Conservation (phyloP, 2,113 vertebrate species). For the Fulica atra region DNA sequence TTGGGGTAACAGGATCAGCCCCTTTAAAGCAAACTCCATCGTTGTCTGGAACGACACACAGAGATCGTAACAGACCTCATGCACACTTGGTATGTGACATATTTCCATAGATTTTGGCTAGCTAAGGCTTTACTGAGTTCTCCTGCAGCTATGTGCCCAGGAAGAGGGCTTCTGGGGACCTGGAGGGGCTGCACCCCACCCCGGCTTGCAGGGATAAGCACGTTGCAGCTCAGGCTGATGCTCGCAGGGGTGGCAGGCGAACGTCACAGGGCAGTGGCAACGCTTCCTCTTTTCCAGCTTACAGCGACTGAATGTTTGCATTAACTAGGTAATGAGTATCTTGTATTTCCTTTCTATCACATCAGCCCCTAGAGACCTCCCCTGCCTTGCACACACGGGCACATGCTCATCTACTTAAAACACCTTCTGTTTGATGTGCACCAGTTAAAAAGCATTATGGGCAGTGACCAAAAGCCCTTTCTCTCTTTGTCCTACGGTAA, state of each 20-base stretch:
- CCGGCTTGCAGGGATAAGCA: accelerated
- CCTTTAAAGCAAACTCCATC: not conserved
- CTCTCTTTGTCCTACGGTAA: not conserved
- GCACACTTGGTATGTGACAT: not conserved
- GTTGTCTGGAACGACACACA: not conserved
- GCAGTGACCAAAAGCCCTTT: not conserved
- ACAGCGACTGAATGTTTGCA: not conserved
- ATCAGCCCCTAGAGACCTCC: not conserved
- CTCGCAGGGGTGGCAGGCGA: not conserved
- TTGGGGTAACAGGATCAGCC: not conserved
- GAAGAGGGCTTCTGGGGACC: not conserved
- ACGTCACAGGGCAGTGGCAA: not conserved
- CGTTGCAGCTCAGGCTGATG: accelerated
- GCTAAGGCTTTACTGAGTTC: not conserved
- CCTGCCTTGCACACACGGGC: not conserved
- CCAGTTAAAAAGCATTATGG: not conserved
- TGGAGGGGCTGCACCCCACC: accelerated
- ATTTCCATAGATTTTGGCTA: not conserved
- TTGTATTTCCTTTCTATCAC: not conserved
- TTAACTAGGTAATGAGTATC: not conserved
- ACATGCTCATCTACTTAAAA: not conserved
- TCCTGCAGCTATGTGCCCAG: not conserved
- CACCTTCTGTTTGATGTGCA: not conserved
- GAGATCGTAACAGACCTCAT: not conserved
- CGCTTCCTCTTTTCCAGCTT: accelerated